Percentiles rank a stretch among this genome's conserved stretches.
phyloP scores from a whole-genome alignment of 2,797 vertebrate species.

The Poeciliopsis infans region DNA sequence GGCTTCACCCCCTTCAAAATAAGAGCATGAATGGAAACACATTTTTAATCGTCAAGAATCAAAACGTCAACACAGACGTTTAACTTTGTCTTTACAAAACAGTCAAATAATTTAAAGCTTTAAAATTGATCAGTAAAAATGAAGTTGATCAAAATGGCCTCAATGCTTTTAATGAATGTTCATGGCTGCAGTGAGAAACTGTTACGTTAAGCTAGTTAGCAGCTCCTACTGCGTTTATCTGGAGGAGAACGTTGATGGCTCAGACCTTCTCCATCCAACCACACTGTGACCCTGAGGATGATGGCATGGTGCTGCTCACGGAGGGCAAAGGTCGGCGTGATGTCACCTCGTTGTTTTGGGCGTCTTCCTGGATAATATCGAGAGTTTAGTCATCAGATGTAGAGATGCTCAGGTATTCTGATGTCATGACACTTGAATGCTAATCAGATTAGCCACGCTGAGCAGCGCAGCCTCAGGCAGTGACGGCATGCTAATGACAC shows the following conservation, averaged over 20 bases:
- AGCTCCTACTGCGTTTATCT: background rate
- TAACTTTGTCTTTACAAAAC: background rate
- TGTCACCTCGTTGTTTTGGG: slow-evolving; percentile 39
- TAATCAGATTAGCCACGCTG: slow-evolving; percentile 59
- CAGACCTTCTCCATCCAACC: background rate
- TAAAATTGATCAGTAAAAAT: background rate
- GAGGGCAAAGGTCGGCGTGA: slow-evolving; percentile 47
- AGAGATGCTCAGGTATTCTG: slow-evolving; percentile 56
- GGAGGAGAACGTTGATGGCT: background rate
- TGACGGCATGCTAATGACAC: slow-evolving; percentile 37
- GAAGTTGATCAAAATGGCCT: no score
- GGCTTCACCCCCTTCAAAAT: background rate
- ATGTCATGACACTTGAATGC: slow-evolving; percentile 54
- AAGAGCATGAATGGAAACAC: background rate
- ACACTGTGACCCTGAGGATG: background rate
- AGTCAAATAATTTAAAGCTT: background rate
- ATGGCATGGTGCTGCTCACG: slow-evolving; percentile 2
- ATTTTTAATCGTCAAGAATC: background rate
- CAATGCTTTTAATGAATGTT: no score
- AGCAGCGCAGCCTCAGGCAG: slow-evolving; percentile 18
- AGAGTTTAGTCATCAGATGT: slow-evolving; percentile 44
- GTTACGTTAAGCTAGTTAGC: background rate
- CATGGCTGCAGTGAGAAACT: no score
- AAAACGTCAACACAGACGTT: background rate
- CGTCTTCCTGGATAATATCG: background rate